Percentiles rank a stretch among this genome's conserved stretches.
Conservation (phyloP, 1,140 invertebrate genomes). For the Hypsibius dujardini region DNA sequence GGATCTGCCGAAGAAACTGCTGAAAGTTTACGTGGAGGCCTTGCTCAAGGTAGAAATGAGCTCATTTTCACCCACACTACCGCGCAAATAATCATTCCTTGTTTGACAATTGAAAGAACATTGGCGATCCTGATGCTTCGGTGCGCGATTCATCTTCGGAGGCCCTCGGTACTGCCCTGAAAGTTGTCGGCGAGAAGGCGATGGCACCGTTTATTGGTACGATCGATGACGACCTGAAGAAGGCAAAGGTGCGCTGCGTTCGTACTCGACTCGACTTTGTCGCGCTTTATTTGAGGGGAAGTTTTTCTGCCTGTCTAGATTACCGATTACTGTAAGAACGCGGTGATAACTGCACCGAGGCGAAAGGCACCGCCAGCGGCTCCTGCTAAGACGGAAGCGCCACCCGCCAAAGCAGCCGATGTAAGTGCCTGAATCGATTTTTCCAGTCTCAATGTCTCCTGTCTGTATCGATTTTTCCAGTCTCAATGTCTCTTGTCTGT, state of each 20-base stretch:
- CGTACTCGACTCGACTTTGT: no score
- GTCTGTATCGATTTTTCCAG: no score
- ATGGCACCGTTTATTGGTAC: slow-evolving; percentile 67
- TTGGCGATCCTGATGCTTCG: slow-evolving; percentile 28
- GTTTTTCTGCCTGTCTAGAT: slow-evolving; percentile 40
- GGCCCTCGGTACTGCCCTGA: slow-evolving; percentile 80
- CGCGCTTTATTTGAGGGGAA: no score
- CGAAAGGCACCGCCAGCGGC: slow-evolving; percentile 26
- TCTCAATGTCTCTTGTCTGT: no score
- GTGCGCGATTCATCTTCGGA: slow-evolving; percentile 40
- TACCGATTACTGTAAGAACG: slow-evolving; percentile 79
- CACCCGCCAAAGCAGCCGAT: slow-evolving; percentile 21
- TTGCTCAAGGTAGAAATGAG: slow-evolving; percentile 48
- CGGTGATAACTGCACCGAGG: slow-evolving; percentile 49
- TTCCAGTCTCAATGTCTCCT: no score
- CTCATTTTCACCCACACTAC: not conserved
- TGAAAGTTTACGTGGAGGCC: slow-evolving; percentile 62
- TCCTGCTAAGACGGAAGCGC: slow-evolving; percentile 19
- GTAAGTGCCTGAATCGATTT: slow-evolving; percentile 3
- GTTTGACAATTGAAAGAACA: slow-evolving; percentile 19
- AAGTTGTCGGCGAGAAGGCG: slow-evolving; percentile 75
- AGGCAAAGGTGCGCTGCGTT: slow-evolving; percentile 49
- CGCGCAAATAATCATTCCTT: not conserved
- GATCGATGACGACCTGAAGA: slow-evolving; percentile 64
- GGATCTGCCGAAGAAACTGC: slow-evolving; percentile 70